These are phyloP conservation scores for Chrysochloris asiatica DNA, from an alignment of 2,113 vertebrate species.

Conservation along the genomic window DNA sequence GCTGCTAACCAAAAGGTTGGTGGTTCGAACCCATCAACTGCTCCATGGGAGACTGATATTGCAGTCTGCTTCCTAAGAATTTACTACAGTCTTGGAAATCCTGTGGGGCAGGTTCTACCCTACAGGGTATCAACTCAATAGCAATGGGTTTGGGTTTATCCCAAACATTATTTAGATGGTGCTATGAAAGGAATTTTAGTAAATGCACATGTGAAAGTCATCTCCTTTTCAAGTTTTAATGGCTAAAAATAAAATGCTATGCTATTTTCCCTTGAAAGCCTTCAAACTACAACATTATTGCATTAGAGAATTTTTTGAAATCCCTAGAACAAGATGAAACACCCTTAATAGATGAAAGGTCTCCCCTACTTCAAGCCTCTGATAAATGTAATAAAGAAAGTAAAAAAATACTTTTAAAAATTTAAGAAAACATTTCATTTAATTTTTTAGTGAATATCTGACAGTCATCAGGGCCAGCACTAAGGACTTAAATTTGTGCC, in stretches of 20 bases:
- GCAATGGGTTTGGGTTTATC: not conserved
- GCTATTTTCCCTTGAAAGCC: constrained; percentile 38
- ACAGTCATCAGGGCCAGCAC: not conserved
- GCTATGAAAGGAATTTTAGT: not conserved
- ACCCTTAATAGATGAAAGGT: constrained; percentile 33
- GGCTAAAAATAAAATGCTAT: constrained; percentile 22
- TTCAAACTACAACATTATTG: constrained; percentile 38
- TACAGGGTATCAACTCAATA: not conserved
- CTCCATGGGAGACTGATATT: not conserved
- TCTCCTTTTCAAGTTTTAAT: constrained; percentile 31
- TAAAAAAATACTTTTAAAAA: constrained; percentile 27
- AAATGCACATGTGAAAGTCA: constrained; percentile 12
- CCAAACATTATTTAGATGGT: constrained; percentile 11
- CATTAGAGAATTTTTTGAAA: not conserved
- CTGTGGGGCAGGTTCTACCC: not conserved
- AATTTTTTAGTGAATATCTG: constrained; percentile 1
- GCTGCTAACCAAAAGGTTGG: not conserved
- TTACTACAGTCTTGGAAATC: not conserved
- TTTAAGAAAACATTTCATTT: constrained; percentile 26
- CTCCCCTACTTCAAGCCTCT: constrained; percentile 18
- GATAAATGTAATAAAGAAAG: constrained; percentile 30
- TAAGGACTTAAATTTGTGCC: not conserved
- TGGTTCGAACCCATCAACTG: not conserved
- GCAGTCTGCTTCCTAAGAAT: not conserved
- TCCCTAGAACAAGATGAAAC: constrained; percentile 23